Percentiles rank a stretch among this genome's conserved stretches.
Evolutionary conservation across 2,888 invertebrate genomes (phyloP).

Genomic region (Allolobophora icterica): DNA sequence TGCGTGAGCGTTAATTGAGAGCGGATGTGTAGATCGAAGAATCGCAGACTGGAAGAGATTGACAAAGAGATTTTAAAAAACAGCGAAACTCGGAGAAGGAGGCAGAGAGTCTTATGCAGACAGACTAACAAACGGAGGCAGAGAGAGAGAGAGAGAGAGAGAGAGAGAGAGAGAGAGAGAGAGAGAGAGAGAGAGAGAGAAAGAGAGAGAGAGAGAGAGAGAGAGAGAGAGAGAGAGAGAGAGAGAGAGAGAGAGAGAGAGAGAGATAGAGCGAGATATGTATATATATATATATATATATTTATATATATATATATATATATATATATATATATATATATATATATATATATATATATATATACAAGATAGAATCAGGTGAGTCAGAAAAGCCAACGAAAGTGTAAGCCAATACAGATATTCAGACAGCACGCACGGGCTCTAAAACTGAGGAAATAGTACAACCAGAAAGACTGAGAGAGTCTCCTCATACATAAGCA

Average conservation of each 20-base stretch:
- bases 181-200: neutral
- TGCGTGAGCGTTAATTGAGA: neutral
- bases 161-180: too few relatives aligned
- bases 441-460: neutral
- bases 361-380: neutral
- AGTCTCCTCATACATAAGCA: neutral
- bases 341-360: too few relatives aligned
- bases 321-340: too few relatives aligned
- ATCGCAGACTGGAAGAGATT: neutral
- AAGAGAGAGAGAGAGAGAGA: neutral
- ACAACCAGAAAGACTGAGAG: neutral
- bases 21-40: neutral
- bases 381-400: neutral
- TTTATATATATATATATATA: too few relatives aligned
- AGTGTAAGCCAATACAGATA: too few relatives aligned
- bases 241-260: too few relatives aligned
- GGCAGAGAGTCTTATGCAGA: neutral
- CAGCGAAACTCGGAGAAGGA: neutral
- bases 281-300: too few relatives aligned
- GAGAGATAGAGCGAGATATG: too few relatives aligned
- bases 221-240: neutral
- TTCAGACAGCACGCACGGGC: too few relatives aligned
- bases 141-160: too few relatives aligned
- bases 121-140: neutral
- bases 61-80: neutral